phyloP scores from a whole-genome alignment of 2,113 vertebrate genomes.

The Psammodynastes pulverulentus region DNA sequence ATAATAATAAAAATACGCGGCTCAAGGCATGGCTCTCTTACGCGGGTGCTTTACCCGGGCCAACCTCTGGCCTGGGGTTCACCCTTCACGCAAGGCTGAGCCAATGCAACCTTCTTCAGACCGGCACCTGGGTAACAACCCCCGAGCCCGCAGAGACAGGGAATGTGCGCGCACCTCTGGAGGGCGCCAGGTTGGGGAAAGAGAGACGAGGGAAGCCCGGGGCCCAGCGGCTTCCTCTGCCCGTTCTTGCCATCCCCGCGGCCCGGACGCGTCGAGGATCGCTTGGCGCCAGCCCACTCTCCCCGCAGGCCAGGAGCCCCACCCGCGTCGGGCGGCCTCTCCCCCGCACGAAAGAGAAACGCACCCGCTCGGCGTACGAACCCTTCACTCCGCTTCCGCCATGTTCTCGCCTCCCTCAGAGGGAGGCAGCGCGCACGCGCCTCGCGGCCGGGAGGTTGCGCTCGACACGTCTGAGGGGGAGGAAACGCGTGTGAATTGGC shows the following conservation, averaged over 20 bases:
- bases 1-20: neutral
- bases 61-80: neutral
- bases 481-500: constrained; percentile 31
- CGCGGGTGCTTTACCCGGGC: neutral
- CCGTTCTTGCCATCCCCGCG: neutral
- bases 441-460: constrained; percentile 28
- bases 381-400: constrained; percentile 76
- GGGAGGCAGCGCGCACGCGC: constrained; percentile 69
- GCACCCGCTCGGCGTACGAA: constrained; percentile 38
- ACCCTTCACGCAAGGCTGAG: neutral
- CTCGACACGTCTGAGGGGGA: neutral
- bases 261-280: neutral
- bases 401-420: constrained; percentile 76
- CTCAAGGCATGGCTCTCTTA: neutral
- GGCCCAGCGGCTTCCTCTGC: neutral
- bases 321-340: neutral
- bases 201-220: neutral
- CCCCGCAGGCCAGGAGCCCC: too few relatives aligned
- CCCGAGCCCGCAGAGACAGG: neutral
- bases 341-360: neutral
- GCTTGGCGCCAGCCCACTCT: neutral
- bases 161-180: neutral
- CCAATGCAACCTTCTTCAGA: neutral
- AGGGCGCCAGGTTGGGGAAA: neutral
- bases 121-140: neutral